Evolutionary conservation across 2,888 invertebrate genomes (phyloP), one percentile per base, ranked within the genome.

Genomic region (Nasonovia ribisnigri): DNA sequence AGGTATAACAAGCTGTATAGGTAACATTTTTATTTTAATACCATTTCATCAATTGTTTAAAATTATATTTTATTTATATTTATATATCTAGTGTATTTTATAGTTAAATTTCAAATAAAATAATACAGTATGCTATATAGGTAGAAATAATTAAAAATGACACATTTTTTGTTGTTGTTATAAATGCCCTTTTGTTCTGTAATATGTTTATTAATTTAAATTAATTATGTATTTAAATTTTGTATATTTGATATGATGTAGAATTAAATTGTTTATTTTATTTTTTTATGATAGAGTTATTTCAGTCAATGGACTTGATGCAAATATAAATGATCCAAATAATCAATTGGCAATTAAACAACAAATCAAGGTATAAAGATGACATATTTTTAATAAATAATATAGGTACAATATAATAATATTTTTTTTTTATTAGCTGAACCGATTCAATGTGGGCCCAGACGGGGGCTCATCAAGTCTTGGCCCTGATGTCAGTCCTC

Each of bases 381-480:
- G 8, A 42, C 8, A 84, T 93, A 57, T 48, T 57, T 29, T 51
- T 4, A 84, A 29, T 36, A 8, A 51, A 88, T 67, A 67, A 48
- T 29, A 42, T 42, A 46, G 11, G 46, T 11, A 90, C 48, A 36
- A 42, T 67, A 43, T 89, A 57, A 48, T 60, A 48, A 0, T 90
- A 2, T 84, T 89, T 88, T 84, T 94, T 60, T 84, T 51, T 88
- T 92, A 46, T 92, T 91, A 94, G 91, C 89, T 94, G 87, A 94
- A 94, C 90, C 94, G 94, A 16, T 90, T 94, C 84, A 94, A 94
- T 93, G 93, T 92, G 91, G 94, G 94, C 89, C 94, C 94, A 43
- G 94, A 94, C 57, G 94, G 94, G 92, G 94, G 94, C 92, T 94
- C 94, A 84, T 94, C 94, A 57, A 94, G 94, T 91, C 94, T 94